Percentiles rank a stretch among this genome's conserved stretches.
These are phyloP conservation scores for Ameiurus melas DNA, from an alignment of 2,113 vertebrate species.

Conservation along the genomic window DNA sequence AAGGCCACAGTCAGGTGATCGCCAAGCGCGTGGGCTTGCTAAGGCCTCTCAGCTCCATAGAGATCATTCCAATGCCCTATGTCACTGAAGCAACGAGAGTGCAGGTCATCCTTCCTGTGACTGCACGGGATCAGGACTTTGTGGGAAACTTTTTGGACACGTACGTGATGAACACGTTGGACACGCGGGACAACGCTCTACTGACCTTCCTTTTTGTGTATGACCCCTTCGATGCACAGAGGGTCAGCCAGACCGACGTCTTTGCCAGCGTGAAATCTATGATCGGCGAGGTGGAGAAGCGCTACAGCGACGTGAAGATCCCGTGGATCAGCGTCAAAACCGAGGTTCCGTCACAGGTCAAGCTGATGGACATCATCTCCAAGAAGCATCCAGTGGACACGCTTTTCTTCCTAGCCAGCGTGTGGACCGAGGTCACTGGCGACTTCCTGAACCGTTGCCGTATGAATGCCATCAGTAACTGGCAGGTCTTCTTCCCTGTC, in stretches of 20 bases:
- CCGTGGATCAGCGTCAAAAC: slow-evolving; percentile 93
- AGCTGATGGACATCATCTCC: slow-evolving; percentile 95
- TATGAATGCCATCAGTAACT: slow-evolving; percentile 95
- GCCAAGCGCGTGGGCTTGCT: slow-evolving; percentile 85
- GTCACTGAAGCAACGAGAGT: slow-evolving; percentile 92
- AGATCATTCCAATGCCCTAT: slow-evolving; percentile 96
- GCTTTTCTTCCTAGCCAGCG: slow-evolving; percentile 86
- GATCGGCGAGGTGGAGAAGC: slow-evolving; percentile 85
- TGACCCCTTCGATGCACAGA: slow-evolving; percentile 84
- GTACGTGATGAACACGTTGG: slow-evolving; percentile 86
- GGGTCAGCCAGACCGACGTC: slow-evolving; percentile 83
- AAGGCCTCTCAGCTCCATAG: slow-evolving; percentile 86
- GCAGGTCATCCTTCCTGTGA: slow-evolving; percentile 90
- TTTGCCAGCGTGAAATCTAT: slow-evolving; percentile 87
- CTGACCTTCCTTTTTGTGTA: slow-evolving; percentile 92
- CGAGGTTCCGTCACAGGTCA: slow-evolving; percentile 89
- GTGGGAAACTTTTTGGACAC: slow-evolving; percentile 87
- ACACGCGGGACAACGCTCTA: slow-evolving; percentile 85
- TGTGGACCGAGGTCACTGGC: slow-evolving; percentile 87
- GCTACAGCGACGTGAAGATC: slow-evolving; percentile 84
- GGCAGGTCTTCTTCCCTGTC: slow-evolving; percentile 96
- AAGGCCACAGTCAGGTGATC: slow-evolving; percentile 85
- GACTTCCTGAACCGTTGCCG: slow-evolving; percentile 94
- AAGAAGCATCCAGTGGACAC: slow-evolving; percentile 97
- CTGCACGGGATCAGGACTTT: slow-evolving; percentile 77